phyloP scores from a whole-genome alignment of 1,140 invertebrate genomes.

The Achatina immaculata region DNA sequence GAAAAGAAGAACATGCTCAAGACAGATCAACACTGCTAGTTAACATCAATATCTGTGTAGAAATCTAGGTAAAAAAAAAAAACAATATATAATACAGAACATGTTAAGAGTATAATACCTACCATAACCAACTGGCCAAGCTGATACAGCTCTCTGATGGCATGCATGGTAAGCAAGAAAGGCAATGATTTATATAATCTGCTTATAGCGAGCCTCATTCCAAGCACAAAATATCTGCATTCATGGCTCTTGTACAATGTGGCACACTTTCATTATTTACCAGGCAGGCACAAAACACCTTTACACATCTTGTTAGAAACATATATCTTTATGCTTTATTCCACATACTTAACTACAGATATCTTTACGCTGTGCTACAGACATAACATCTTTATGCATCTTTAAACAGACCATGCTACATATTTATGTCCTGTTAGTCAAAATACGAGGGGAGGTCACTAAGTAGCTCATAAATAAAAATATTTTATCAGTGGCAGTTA shows the following conservation, averaged over 20 bases:
- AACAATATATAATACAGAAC: too few species aligned
- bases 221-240: neutral
- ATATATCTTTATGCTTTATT: neutral
- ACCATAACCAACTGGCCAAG: slow-evolving; percentile 35
- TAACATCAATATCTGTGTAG: too few species aligned
- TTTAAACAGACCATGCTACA: too few species aligned
- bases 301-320: neutral
- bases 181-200: neutral
- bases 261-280: neutral
- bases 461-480: too few species aligned
- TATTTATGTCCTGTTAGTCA: too few species aligned
- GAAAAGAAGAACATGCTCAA: too few species aligned
- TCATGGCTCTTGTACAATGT: neutral
- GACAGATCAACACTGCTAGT: too few species aligned
- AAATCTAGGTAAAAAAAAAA: too few species aligned
- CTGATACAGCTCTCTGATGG: slow-evolving; percentile 36
- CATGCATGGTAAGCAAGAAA: slow-evolving; percentile 15
- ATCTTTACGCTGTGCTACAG: neutral
- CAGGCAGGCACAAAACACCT: neutral
- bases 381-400: too few species aligned
- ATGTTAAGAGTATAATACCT: slow-evolving; percentile 25
- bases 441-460: too few species aligned
- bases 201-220: too few species aligned
- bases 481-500: too few species aligned
- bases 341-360: neutral